Evolutionary conservation across 2,113 vertebrate species (phyloP).

Genomic region (Salvelinus alpinus): DNA sequence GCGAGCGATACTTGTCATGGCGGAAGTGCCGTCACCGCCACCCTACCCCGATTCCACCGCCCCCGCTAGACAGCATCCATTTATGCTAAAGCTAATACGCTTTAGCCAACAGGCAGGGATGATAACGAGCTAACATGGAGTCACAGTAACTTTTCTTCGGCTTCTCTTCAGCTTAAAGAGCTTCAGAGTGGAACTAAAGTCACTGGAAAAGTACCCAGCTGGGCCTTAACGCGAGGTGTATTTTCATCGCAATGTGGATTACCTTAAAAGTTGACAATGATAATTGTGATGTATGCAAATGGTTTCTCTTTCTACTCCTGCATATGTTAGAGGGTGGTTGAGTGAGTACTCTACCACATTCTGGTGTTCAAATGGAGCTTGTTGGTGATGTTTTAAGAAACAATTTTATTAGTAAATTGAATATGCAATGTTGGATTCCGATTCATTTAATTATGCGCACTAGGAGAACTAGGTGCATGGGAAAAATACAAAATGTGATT

Average conservation of each 20-base stretch:
- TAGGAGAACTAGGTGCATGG: background rate
- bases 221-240: background rate
- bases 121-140: background rate
- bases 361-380: background rate
- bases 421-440: background rate
- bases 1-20: background rate
- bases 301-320: background rate
- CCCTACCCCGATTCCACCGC: background rate
- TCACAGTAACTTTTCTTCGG: background rate
- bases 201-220: background rate
- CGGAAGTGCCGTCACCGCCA: background rate
- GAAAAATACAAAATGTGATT: background rate
- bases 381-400: background rate
- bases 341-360: background rate
- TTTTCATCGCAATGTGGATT: constrained; percentile 5
- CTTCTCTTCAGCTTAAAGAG: background rate
- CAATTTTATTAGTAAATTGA: background rate
- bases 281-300: constrained; percentile 1
- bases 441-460: background rate
- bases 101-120: no score
- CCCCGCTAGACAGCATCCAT: background rate
- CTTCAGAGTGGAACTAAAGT: background rate
- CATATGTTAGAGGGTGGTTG: background rate
- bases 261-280: background rate
- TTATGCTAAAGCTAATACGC: background rate